These are phyloP conservation scores for Achroia grisella DNA, from an alignment of 1,140 invertebrate genomes.

Conservation along the genomic window DNA sequence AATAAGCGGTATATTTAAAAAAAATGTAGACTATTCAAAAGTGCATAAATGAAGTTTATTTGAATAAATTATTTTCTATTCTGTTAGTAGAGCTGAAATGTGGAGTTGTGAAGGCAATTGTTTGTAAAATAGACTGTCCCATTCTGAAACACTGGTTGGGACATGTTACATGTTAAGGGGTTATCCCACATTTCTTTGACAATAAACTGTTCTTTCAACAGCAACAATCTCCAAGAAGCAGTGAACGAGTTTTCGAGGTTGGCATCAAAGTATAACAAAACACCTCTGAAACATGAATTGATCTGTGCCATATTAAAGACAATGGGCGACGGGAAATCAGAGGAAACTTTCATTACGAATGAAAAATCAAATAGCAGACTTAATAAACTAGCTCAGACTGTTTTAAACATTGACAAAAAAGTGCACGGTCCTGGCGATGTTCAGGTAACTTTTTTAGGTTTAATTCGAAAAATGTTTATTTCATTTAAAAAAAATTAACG, in stretches of 20 bases:
- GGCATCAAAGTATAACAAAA: slow-evolving; percentile 60
- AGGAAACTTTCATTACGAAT: slow-evolving; percentile 32
- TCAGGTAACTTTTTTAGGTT: slow-evolving; percentile 26
- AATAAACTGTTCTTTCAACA: slow-evolving; percentile 21
- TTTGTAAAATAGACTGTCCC: no score
- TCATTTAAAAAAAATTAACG: no score
- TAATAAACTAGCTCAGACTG: slow-evolving; percentile 49
- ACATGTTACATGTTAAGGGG: no score
- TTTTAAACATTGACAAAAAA: slow-evolving; percentile 45
- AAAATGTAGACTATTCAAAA: no score
- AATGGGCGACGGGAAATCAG: slow-evolving; percentile 39
- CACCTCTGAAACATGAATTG: slow-evolving; percentile 74
- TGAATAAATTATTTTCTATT: no score
- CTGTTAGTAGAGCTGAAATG: no score
- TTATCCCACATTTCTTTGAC: no score
- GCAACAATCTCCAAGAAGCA: slow-evolving; percentile 60
- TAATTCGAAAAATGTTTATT: no score
- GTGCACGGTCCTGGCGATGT: slow-evolving; percentile 61
- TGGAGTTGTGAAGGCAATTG: no score
- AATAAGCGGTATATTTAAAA: no score
- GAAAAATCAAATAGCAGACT: slow-evolving; percentile 32
- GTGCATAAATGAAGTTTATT: no score
- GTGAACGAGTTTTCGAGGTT: slow-evolving; percentile 60
- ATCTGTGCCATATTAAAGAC: slow-evolving; percentile 52
- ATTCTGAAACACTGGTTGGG: no score